Base-by-base conservation (phyloP, 2,888 invertebrate species). In the Blastobasis lacticolella region DNA sequence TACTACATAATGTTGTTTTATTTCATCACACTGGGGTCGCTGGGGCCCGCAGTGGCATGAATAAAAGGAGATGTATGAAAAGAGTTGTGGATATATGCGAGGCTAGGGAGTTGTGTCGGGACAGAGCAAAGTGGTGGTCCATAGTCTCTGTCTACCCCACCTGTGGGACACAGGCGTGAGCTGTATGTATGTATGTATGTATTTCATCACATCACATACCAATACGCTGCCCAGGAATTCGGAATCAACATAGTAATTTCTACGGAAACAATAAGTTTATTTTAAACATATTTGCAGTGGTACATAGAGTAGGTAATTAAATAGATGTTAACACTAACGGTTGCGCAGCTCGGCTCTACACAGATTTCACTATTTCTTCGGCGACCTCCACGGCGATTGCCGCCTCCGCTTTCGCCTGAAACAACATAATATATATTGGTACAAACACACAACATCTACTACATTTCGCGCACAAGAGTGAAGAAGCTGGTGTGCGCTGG, bases 301-400 rank as follows among this genome's bases (percentile, higher is more conserved):
- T 23, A 23, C 23, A 23, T 23, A 23, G 10, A 71, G 69, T n/a
- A n/a, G n/a, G n/a, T 72, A 71, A 67, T 73, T 76, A 78, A 69
- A 71, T 75, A 73, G 55, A 58, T 64, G 54, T 57, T 68, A 71
- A 64, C 60, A 71, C 78, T 81, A 81, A 73, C 69, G 59, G 64
- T 68, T 63, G 50, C 47, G 53, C 50, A 57, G 49, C 57, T 1
- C 42, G 50, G 49, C 54, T 55, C 69, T 80, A 86, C 72, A 75
- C 78, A 10, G 79, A 65, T 83, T 95, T 95, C 51, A 97, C 93
- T 64, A 99, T 90, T 62, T 97, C 97, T 85, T 98, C 97, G 49
- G 95, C 96, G 50, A 97, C 97, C 88, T 99, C 98, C 6, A 98
- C 88, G 42, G 97, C 96, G 70, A 99, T 97, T 57, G 93, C 92